These are phyloP conservation scores for Clavelina lepadiformis DNA, from an alignment of 23 tunicate species.

Conservation along the genomic window DNA sequence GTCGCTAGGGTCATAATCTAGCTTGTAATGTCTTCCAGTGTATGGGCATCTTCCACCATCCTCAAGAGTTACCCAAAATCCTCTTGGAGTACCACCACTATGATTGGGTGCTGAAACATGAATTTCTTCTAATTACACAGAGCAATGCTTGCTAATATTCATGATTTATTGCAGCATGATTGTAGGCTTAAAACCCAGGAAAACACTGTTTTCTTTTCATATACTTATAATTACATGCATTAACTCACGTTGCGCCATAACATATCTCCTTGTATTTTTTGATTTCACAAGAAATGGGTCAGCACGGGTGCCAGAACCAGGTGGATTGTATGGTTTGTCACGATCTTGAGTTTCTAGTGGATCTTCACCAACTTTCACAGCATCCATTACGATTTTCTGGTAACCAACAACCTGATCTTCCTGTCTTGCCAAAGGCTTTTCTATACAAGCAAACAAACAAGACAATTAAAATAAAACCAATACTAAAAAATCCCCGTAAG, in stretches of 20 bases:
- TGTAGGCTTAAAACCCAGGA: background rate
- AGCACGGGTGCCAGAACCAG: constrained; percentile 66
- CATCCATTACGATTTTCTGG: constrained; percentile 46
- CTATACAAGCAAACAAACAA: no score
- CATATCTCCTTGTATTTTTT: constrained; percentile 29
- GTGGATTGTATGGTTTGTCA: constrained; percentile 6
- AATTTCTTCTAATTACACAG: background rate
- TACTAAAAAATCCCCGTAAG: no score
- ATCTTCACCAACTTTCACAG: constrained; percentile 67
- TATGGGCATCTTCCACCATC: constrained; percentile 75
- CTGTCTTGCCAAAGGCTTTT: constrained; percentile 19
- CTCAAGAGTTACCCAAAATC: constrained; percentile 70
- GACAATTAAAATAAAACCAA: no score
- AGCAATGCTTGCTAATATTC: background rate
- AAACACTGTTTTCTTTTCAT: background rate
- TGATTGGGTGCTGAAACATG: constrained; percentile 13
- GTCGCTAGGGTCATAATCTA: constrained; percentile 53
- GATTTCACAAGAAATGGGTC: constrained; percentile 64
- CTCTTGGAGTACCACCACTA: constrained; percentile 43
- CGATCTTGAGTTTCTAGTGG: constrained; percentile 52
- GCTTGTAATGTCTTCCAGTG: constrained; percentile 67
- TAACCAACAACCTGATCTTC: constrained; percentile 46
- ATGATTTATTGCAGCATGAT: background rate
- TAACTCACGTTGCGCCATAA: constrained; percentile 35
- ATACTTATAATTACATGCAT: background rate